Percentiles rank a stretch among this genome's conserved stretches.
These are phyloP conservation scores for Ciconia nigra DNA, from an alignment of 2,797 vertebrate genomes.

Conservation along the genomic window DNA sequence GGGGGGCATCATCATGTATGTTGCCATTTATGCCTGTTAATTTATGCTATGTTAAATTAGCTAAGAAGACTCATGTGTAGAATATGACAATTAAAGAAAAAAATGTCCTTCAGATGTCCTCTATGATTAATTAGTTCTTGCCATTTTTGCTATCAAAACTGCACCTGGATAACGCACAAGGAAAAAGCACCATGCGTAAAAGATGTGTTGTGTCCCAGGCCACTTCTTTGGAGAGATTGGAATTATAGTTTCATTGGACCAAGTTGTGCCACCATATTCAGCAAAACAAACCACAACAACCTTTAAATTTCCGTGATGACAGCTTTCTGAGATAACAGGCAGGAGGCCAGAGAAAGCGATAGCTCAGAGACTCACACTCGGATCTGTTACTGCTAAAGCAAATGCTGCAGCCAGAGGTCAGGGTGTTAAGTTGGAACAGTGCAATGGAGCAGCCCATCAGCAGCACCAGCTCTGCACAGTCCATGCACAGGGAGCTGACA, in stretches of 20 bases:
- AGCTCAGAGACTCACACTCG: fast-evolving
- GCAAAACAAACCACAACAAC: not conserved
- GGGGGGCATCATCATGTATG: no score
- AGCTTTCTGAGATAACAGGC: not conserved
- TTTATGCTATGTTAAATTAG: not conserved
- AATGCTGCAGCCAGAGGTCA: not conserved
- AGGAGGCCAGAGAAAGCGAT: not conserved
- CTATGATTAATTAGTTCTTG: not conserved
- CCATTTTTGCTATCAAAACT: not conserved
- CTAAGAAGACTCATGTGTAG: not conserved
- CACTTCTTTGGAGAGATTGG: not conserved
- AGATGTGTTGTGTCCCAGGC: fast-evolving
- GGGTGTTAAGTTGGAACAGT: not conserved
- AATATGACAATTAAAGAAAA: not conserved
- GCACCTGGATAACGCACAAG: not conserved
- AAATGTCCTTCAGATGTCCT: not conserved
- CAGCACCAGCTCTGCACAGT: not conserved
- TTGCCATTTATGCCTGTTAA: not conserved
- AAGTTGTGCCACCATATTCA: not conserved
- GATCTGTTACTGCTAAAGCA: not conserved
- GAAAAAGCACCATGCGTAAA: not conserved
- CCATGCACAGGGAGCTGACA: fast-evolving
- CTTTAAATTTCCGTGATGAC: not conserved
- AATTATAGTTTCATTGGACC: not conserved
- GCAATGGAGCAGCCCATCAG: not conserved